Percentiles rank a stretch among this genome's conserved stretches.
Conservation (phyloP, 2,797 vertebrate genomes). For the Megaceryle alcyon region DNA sequence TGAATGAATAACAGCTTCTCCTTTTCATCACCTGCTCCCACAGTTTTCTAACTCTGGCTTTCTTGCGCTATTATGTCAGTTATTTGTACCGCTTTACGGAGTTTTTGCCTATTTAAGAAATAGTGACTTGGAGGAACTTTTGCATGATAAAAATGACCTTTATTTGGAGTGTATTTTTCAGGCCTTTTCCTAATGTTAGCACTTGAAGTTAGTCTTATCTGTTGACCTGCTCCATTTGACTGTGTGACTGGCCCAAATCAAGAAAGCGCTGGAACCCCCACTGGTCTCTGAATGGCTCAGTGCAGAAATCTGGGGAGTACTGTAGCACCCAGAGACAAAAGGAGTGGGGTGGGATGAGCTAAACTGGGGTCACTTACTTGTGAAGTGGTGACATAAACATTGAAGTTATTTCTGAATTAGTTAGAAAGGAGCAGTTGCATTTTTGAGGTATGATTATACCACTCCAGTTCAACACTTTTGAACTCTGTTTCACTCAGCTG, state of each 20-base stretch:
- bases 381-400: not conserved
- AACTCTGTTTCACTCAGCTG: slow-evolving; percentile 17
- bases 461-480: not conserved
- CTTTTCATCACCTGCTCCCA: slow-evolving; percentile 24
- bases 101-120: not conserved
- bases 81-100: not conserved
- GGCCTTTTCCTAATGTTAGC: not conserved
- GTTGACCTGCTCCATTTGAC: not conserved
- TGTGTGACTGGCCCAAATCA: not conserved
- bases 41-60: slow-evolving; percentile 19
- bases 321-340: slow-evolving; percentile 15
- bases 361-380: not conserved
- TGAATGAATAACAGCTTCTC: not conserved
- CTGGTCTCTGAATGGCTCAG: not conserved
- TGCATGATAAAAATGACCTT: not conserved
- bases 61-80: not conserved
- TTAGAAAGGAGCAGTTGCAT: not conserved
- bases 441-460: not conserved
- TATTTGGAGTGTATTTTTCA: not conserved
- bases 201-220: not conserved
- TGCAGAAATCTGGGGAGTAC: not conserved
- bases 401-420: slow-evolving; percentile 1
- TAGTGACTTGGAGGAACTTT: not conserved
- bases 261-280: not conserved
- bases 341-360: not conserved